Evolutionary conservation across 2,888 invertebrate species (phyloP).

Genomic region (Drosophila basisetae): DNA sequence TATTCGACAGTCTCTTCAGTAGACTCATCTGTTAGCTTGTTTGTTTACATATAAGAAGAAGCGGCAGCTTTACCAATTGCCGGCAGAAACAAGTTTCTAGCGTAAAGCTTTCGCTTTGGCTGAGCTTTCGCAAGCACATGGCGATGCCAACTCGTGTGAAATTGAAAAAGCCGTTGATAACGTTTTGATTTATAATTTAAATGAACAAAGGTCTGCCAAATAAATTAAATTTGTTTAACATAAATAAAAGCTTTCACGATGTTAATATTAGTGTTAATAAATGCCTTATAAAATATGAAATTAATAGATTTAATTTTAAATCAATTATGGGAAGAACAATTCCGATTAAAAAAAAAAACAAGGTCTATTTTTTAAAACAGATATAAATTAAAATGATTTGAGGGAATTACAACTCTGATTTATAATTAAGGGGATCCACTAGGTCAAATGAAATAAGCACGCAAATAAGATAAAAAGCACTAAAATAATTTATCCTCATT

Average conservation of each 20-base stretch:
- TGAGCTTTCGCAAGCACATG: slow-evolving; percentile 22
- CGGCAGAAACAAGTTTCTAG: slow-evolving; percentile 18
- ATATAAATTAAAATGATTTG: neutral
- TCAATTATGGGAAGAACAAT: neutral
- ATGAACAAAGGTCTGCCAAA: neutral
- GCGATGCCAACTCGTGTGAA: slow-evolving; percentile 44
- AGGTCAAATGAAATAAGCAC: neutral
- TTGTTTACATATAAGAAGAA: slow-evolving; percentile 61
- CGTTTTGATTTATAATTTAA: neutral
- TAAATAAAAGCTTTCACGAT: neutral
- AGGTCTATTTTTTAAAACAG: neutral
- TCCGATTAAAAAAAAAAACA: neutral
- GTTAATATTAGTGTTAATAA: neutral
- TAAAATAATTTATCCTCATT: slow-evolving; percentile 6
- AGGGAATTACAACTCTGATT: neutral
- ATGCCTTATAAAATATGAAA: neutral
- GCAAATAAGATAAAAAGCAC: slow-evolving; percentile 10
- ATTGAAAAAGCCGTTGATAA: neutral
- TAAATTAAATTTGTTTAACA: neutral
- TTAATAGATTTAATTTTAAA: neutral
- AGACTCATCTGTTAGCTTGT: slow-evolving; percentile 52
- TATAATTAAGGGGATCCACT: neutral
- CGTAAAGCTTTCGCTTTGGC: slow-evolving; percentile 9
- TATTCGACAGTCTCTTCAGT: slow-evolving; percentile 28
- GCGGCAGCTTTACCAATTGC: slow-evolving; percentile 34